These are phyloP conservation scores for Octonoba sinensis DNA, from an alignment of 2,888 invertebrate genomes.

Conservation along the genomic window DNA sequence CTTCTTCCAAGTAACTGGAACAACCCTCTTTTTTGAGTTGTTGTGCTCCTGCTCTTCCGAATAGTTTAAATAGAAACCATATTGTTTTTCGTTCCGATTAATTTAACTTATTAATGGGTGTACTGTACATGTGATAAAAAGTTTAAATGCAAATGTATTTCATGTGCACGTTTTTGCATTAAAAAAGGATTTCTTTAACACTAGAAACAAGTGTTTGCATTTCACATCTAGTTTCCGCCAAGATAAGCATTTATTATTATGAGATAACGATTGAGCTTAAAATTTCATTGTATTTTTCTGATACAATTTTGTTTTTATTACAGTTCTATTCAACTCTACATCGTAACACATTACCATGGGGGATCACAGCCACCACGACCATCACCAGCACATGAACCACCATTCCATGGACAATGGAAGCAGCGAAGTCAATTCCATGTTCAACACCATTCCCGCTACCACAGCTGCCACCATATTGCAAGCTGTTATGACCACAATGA, in stretches of 20 bases:
- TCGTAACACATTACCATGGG: constrained; percentile 9
- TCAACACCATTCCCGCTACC: constrained; percentile 11
- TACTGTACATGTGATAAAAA: too few species aligned
- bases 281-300: not conserved
- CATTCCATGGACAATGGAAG: constrained; percentile 17
- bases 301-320: not conserved
- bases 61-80: too few species aligned
- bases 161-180: too few species aligned
- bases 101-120: too few species aligned
- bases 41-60: too few species aligned
- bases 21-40: too few species aligned
- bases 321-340: too few species aligned
- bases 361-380: constrained; percentile 38
- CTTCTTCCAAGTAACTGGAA: too few species aligned
- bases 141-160: too few species aligned
- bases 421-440: not conserved
- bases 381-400: constrained; percentile 11
- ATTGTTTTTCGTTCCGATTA: too few species aligned
- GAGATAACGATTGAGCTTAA: not conserved
- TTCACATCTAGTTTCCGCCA: not conserved
- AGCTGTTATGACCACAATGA: constrained; percentile 45
- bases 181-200: too few species aligned
- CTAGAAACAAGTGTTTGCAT: too few species aligned
- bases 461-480: constrained; percentile 42
- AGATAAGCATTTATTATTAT: not conserved